Base-by-base conservation (phyloP, 2,888 invertebrate species). In the Anticlea derivata region DNA sequence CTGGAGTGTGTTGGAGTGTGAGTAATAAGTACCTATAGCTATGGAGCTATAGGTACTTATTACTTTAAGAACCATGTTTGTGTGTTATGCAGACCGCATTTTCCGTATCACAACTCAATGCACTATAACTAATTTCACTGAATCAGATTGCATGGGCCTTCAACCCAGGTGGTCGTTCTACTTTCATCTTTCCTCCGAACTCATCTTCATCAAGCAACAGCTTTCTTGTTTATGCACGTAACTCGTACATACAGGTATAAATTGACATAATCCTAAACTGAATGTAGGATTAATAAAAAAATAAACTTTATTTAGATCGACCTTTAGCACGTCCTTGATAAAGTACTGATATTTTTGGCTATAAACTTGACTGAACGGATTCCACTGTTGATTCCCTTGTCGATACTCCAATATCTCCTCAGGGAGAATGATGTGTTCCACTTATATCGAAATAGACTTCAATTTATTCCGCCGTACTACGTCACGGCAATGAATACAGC, bases 311-410 rank as follows among this genome's bases (percentile, higher is more conserved):
- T 20, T 40, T 2, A 35, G 7, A 29, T 50, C 8, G 22, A 37
- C 46, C 11, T 43, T 48, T 35, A 48, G 43, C 31, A 20, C 35
- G 43, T 29, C 20, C n/a, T 12, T 44, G 48, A 53, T 34, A 48
- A 53, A 53, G 39, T 38, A 11, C 48, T 35, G 39, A 53, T 53
- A 49, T 48, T 53, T 52, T 44, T 40, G 48, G 75, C 79, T 78
- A 81, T 80, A 78, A 80, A 78, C 70, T 78, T 80, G 80, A 79
- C 73, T 75, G 79, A 55, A 65, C 70, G 73, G 67, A 70, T 76
- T 74, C 66, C 66, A 64, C 66, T 68, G 73, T 67, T 70, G 67
- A 74, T 73, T 78, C 78, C 76, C 76, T 64, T 71, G 80, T 75
- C 78, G 75, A 75, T 76, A 71, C 70, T 73, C 67, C 77, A 73